Evolutionary conservation across 2,888 invertebrate species (phyloP).

Genomic region (Parnassius apollo): DNA sequence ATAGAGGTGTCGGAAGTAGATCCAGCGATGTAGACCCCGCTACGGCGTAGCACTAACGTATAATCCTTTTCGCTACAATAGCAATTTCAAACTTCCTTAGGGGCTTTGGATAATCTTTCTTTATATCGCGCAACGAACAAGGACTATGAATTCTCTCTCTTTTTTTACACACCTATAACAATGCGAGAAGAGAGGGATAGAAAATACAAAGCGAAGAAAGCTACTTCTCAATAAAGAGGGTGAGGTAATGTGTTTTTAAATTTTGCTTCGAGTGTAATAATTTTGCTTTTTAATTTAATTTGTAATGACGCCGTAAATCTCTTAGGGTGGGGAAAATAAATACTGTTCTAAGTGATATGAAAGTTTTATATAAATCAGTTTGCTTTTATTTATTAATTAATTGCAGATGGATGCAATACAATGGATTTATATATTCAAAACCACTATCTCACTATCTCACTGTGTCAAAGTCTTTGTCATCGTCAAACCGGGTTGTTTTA

Average conservation of each 20-base stretch:
- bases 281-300: constrained; percentile 81
- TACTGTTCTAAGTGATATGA: constrained; percentile 49
- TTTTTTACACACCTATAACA: constrained; percentile 39
- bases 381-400: not conserved
- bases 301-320: constrained; percentile 66
- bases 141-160: constrained; percentile 52
- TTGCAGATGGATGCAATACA: not conserved
- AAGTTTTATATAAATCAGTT: constrained; percentile 19
- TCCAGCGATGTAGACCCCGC: constrained; percentile 61
- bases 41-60: constrained; percentile 80
- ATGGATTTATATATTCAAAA: too few relatives aligned
- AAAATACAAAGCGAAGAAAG: constrained; percentile 58
- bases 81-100: constrained; percentile 83
- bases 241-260: constrained; percentile 79
- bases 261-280: constrained; percentile 78
- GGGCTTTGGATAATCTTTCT: constrained; percentile 82
- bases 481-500: too few relatives aligned
- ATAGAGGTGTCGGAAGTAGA: constrained; percentile 38
- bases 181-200: constrained; percentile 43
- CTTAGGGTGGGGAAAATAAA: constrained; percentile 53
- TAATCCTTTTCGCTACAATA: constrained; percentile 83
- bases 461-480: too few relatives aligned
- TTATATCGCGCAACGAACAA: constrained; percentile 76
- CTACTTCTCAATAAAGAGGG: constrained; percentile 77
- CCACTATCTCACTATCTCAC: too few relatives aligned